These are phyloP conservation scores for Cheilosia impressa DNA, from an alignment of 2,888 invertebrate genomes.

Conservation along the genomic window DNA sequence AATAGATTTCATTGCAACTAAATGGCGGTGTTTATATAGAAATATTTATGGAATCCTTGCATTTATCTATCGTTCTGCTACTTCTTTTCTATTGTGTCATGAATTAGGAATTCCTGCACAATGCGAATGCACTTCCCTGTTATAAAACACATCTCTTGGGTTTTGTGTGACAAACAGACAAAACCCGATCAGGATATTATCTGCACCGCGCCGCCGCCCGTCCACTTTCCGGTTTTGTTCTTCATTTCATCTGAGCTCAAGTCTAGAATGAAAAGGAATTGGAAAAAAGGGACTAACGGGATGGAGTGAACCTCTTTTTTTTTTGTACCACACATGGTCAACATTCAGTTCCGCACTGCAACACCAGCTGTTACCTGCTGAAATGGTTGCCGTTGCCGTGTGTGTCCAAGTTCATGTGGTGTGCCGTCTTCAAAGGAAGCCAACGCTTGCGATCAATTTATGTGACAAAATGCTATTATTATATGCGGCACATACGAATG, in stretches of 20 bases:
- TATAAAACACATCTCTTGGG: constrained; percentile 55
- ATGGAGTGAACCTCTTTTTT: constrained; percentile 24
- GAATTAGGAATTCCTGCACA: constrained; percentile 72
- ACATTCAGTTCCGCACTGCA: constrained; percentile 48
- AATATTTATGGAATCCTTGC: constrained; percentile 71
- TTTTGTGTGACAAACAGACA: constrained; percentile 35
- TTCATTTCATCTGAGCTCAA: constrained; percentile 8
- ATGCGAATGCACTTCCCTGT: constrained; percentile 69
- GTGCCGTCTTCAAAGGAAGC: constrained; percentile 56
- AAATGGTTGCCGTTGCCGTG: background rate
- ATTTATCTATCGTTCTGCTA: constrained; percentile 23
- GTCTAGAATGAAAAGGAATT: constrained; percentile 44
- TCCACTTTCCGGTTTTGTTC: constrained; percentile 40
- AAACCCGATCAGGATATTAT: constrained; percentile 12
- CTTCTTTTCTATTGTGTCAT: constrained; percentile 71
- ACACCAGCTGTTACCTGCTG: constrained; percentile 61
- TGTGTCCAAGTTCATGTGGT: background rate
- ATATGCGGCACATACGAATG: constrained; percentile 43
- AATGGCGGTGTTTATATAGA: constrained; percentile 64
- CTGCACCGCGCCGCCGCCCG: constrained; percentile 4
- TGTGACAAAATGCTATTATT: constrained; percentile 75
- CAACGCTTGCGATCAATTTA: constrained; percentile 63
- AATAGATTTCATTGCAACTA: constrained; percentile 63
- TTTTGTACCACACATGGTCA: constrained; percentile 64
- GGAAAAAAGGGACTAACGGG: constrained; percentile 72